A percentile compares a stretch with the other conserved stretches of the same genome.
Evolutionary conservation across 2,888 invertebrate genomes (phyloP).

Genomic region (Sarcophaga subvicina): DNA sequence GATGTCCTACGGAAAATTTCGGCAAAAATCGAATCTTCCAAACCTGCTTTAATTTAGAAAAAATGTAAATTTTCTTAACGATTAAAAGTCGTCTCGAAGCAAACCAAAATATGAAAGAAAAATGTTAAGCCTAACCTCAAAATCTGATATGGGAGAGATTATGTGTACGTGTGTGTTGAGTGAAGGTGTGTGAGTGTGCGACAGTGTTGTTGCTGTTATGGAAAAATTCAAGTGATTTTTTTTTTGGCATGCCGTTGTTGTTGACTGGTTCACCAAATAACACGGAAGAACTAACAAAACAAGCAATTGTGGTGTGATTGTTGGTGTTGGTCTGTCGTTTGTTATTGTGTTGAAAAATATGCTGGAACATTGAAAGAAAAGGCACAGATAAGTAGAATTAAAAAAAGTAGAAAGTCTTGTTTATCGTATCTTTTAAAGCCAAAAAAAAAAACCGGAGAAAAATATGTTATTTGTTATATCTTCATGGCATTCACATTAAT

Average conservation of each 20-base stretch:
- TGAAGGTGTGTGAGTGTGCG: slow-evolving; percentile 35
- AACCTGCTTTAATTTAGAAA: slow-evolving; percentile 2
- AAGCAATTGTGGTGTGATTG: slow-evolving; percentile 41
- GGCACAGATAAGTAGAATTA: slow-evolving; percentile 18
- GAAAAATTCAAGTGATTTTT: slow-evolving; percentile 62
- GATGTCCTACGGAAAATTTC: slow-evolving; percentile 28
- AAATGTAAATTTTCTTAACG: slow-evolving; percentile 13
- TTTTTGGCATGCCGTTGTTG: slow-evolving; percentile 20
- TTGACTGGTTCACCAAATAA: slow-evolving; percentile 52
- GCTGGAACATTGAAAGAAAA: neutral
- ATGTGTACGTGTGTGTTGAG: neutral
- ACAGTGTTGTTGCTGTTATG: slow-evolving; percentile 60
- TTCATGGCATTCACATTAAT: neutral
- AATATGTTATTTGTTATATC: neutral
- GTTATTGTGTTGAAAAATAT: slow-evolving; percentile 38
- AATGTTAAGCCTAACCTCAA: slow-evolving; percentile 64
- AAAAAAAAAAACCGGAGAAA: neutral
- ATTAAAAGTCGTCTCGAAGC: slow-evolving; percentile 8
- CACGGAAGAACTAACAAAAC: slow-evolving; percentile 62
- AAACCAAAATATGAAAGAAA: slow-evolving; percentile 5
- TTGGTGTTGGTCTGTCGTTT: slow-evolving; percentile 17
- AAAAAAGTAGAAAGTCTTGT: slow-evolving; percentile 57
- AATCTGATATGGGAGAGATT: slow-evolving; percentile 23
- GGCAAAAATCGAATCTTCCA: neutral
- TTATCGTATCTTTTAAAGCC: slow-evolving; percentile 41